Evolutionary conservation across 2,888 invertebrate genomes (phyloP).

Genomic region (Entomobrya multifasciata): DNA sequence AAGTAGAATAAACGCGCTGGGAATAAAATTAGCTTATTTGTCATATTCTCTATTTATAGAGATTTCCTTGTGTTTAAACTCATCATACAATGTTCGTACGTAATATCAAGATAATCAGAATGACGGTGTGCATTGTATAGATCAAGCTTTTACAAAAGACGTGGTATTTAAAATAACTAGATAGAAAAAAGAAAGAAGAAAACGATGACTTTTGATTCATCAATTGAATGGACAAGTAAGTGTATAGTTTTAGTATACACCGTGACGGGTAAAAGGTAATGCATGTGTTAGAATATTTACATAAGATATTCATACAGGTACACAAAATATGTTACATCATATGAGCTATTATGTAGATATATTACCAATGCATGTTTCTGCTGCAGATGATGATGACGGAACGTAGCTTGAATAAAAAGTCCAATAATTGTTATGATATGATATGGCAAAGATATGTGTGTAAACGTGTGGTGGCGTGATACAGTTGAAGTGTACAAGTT

Average conservation of each 20-base stretch:
- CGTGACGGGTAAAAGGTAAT: not conserved
- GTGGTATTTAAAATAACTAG: too few species aligned
- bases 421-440: not conserved
- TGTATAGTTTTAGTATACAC: not conserved
- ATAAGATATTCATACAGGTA: too few species aligned
- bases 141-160: too few species aligned
- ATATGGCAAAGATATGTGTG: not conserved
- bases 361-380: conserved; percentile 19
- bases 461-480: conserved; percentile 66
- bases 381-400: conserved; percentile 19
- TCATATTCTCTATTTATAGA: conserved; percentile 15
- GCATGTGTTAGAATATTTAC: not conserved
- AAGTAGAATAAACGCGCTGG: conserved; percentile 13
- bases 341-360: conserved; percentile 34
- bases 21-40: conserved; percentile 52
- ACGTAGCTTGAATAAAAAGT: conserved; percentile 4
- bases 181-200: conserved; percentile 36
- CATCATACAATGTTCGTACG: not conserved
- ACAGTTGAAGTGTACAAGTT: conserved; percentile 55
- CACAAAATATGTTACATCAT: not conserved
- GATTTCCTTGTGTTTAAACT: not conserved
- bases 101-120: not conserved
- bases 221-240: conserved; percentile 57
- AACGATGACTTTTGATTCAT: conserved; percentile 42
- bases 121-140: not conserved